Base-by-base conservation (phyloP, 1,140 invertebrate species). In the Drosophila gunungcola region DNA sequence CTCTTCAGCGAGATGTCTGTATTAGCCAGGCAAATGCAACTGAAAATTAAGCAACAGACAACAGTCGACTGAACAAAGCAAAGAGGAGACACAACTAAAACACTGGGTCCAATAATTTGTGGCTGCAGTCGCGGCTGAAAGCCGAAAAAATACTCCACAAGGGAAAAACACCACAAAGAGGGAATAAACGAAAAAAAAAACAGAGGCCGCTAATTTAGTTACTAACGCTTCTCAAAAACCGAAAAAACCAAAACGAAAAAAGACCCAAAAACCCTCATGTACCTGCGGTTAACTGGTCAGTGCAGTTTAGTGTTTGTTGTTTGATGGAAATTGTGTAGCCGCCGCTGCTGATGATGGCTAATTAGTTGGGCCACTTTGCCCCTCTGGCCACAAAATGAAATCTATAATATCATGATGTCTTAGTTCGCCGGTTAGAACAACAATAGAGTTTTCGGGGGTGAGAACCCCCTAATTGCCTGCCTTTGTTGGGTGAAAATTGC, bases 341-440 rank as follows among this genome's bases (percentile, higher is more conserved):
- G 83, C 83, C 58, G 78, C 63, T 83, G 83, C 65, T 84, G 81
- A 84, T 86, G 83, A 88, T 83, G 83, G 83, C 83, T 86, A 86
- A 86, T 86, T 86, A 86, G 83, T 80, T 62, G 80, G 54, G 27
- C 42, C 7, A 10, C 42, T 13, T 13, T 3, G 13, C 32, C 21
- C 34, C 9, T n/a, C 21, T 6, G 32, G 3, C 32, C 16, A 2
- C 32, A 1, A 11, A n/a, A 49, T 16, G 48, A 55, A 48, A 69
- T 72, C 68, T 57, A 72, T 72, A 51, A 70, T 39, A 72, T 57
- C 52, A 70, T 68, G 55, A 80, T 73, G 79, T 77, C 80, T 80
- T 80, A 54, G 80, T 79, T 70, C 13, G 25, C 38, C 16, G 16
- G 13, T 38, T 48, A 72, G 68, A 72, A 72, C 70, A 57, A 73